Evolutionary conservation across 2,113 vertebrate genomes (phyloP).

Genomic region (Clarias magur): DNA sequence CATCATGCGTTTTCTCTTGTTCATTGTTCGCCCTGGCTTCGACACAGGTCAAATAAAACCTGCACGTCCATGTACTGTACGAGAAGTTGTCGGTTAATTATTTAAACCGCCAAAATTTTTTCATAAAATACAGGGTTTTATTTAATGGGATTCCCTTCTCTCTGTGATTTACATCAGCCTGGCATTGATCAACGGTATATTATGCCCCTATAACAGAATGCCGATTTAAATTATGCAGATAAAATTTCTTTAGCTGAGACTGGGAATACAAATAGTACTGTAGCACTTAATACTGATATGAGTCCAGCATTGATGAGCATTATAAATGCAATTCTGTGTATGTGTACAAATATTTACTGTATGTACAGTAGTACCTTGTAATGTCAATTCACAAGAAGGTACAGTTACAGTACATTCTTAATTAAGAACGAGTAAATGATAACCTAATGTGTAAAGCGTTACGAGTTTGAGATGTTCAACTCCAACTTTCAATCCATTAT

Average conservation of each 20-base stretch:
- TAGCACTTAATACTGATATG: neutral
- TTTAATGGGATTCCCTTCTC: neutral
- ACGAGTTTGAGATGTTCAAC: neutral
- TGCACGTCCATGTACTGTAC: neutral
- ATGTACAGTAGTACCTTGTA: no score
- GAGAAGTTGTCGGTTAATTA: neutral
- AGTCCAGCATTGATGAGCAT: neutral
- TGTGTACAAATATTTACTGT: neutral
- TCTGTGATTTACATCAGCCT: neutral
- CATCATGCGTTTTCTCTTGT: neutral
- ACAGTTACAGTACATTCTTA: no score
- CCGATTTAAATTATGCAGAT: neutral
- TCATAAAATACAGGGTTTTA: no score
- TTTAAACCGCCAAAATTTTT: neutral
- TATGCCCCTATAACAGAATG: neutral
- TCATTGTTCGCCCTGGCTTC: neutral
- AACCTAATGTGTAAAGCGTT: neutral
- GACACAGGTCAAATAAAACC: conserved; percentile 10
- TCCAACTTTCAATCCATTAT: neutral
- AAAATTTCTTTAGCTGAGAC: neutral
- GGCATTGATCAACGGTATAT: neutral
- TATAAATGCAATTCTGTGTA: neutral
- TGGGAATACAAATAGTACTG: neutral
- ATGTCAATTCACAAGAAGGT: no score
- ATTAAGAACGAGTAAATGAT: no score